These are phyloP conservation scores for Solea senegalensis DNA, from an alignment of 2,113 vertebrate species.

Conservation along the genomic window DNA sequence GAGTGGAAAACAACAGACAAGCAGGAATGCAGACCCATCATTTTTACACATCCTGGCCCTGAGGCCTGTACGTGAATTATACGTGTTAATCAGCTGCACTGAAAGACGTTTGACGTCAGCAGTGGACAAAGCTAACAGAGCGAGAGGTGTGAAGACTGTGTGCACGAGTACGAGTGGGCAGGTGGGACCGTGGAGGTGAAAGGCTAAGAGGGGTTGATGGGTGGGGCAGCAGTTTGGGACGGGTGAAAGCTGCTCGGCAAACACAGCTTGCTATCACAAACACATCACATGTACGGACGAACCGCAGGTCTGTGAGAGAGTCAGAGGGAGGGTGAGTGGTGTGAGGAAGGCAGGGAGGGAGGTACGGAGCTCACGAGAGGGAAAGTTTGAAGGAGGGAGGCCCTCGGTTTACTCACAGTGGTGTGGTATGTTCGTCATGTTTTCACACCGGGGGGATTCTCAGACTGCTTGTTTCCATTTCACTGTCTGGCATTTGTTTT, in stretches of 20 bases:
- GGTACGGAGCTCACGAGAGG: conserved; percentile 16
- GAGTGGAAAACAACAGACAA: conserved; percentile 1
- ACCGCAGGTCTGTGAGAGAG: conserved; percentile 18
- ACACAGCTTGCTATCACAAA: conserved; percentile 64
- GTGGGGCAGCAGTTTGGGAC: conserved; percentile 6
- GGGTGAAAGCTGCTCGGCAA: conserved; percentile 58
- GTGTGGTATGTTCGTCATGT: conserved; percentile 71
- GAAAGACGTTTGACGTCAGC: conserved; percentile 66
- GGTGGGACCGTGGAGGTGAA: conserved; percentile 48
- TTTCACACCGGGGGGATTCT: conserved; percentile 51
- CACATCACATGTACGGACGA: conserved; percentile 27
- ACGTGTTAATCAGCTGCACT: conserved; percentile 44
- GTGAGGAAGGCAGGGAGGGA: not conserved
- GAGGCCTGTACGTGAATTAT: conserved; percentile 30
- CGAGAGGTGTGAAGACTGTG: conserved; percentile 38
- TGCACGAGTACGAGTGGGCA: conserved; percentile 26
- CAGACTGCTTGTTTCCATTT: conserved; percentile 53
- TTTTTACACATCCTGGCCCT: conserved; percentile 26
- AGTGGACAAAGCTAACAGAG: conserved; percentile 52
- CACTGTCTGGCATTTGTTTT: conserved; percentile 15
- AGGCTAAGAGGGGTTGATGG: conserved; percentile 53
- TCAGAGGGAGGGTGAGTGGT: conserved; percentile 9
- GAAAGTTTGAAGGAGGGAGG: conserved; percentile 39
- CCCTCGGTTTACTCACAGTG: conserved; percentile 60
- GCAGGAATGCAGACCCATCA: conserved; percentile 10